phyloP scores from a whole-genome alignment of 2,797 vertebrate species.

The Cossypha heuglini region DNA sequence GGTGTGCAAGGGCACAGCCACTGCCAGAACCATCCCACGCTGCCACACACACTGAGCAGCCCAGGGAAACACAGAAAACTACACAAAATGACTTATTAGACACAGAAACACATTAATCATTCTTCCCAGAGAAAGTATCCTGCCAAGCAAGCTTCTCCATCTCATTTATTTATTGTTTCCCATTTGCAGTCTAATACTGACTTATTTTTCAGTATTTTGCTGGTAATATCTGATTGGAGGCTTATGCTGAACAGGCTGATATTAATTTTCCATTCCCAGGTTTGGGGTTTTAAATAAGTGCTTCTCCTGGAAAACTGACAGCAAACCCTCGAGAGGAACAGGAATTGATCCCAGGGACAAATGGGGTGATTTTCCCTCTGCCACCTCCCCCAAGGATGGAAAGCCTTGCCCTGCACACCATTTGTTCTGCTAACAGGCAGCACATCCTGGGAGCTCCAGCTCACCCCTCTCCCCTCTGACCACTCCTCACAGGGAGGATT shows the following conservation, averaged over 20 bases:
- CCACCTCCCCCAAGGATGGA: background rate
- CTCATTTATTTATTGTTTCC: slow-evolving; percentile 5
- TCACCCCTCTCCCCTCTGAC: background rate
- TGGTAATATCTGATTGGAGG: background rate
- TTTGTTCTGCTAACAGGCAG: background rate
- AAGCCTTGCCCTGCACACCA: background rate
- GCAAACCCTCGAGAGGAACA: background rate
- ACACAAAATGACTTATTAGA: background rate
- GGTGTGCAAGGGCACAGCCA: rapidly evolving
- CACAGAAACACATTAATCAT: background rate
- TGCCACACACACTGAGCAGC: background rate
- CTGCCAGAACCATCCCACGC: rapidly evolving
- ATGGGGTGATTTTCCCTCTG: background rate
- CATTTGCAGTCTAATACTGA: background rate
- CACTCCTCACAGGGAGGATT: background rate
- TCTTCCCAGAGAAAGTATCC: background rate
- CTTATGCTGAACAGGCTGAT: background rate
- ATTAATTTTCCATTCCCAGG: slow-evolving; percentile 8
- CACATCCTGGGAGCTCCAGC: background rate
- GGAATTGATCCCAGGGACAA: background rate
- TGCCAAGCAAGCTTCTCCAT: background rate
- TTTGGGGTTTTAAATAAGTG: background rate
- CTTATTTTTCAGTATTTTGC: background rate
- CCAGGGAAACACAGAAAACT: background rate
- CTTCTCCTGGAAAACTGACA: background rate